These are phyloP conservation scores for Thaleichthys pacificus DNA, from an alignment of 2,797 vertebrate genomes.

Conservation along the genomic window DNA sequence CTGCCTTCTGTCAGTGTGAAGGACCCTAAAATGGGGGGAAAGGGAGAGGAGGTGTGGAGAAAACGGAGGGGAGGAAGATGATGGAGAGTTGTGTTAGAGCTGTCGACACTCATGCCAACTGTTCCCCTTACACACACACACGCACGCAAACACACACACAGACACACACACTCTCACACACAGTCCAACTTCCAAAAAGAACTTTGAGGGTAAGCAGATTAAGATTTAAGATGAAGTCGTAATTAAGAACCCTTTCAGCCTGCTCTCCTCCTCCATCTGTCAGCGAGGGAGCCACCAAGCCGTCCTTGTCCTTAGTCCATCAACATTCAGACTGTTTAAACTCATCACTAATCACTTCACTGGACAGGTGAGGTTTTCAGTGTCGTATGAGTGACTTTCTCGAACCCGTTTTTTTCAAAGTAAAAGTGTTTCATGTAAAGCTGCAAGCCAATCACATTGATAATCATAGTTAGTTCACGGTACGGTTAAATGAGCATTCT, in stretches of 20 bases:
- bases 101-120: not conserved
- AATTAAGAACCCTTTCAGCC: constrained; percentile 8
- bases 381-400: too few species aligned
- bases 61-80: not conserved
- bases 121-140: constrained; percentile 25
- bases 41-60: constrained; percentile 3
- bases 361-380: too few species aligned
- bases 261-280: constrained; percentile 18
- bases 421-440: too few species aligned
- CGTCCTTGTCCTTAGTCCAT: not conserved
- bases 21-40: constrained; percentile 33
- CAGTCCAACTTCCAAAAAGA: constrained; percentile 2
- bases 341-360: too few species aligned
- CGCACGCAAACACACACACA: constrained; percentile 10
- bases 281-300: not conserved
- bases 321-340: not conserved
- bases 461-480: too few species aligned
- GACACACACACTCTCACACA: constrained; percentile 3
- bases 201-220: constrained; percentile 4
- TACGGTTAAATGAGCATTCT: too few species aligned
- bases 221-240: constrained; percentile 6
- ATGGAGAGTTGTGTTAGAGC: constrained; percentile 5
- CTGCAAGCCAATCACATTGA: too few species aligned
- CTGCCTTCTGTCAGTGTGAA: constrained; percentile 39
- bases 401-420: too few species aligned